phyloP scores from a whole-genome alignment of 2,888 invertebrate species.

The Agrochola circellaris region DNA sequence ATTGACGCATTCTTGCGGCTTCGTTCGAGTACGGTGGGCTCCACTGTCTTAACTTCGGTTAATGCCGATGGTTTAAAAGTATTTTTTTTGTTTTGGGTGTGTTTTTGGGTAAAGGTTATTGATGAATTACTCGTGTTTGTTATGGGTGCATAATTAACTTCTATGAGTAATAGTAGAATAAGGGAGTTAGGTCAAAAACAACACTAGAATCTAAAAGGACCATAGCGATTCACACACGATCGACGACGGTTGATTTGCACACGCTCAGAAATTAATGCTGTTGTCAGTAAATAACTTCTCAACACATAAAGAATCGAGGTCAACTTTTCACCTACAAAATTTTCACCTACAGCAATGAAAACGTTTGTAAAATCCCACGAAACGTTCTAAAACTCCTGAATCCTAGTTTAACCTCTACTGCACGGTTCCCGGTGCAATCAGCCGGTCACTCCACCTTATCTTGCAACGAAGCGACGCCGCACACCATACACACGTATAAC shows the following conservation, averaged over 20 bases:
- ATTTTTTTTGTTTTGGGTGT: neutral
- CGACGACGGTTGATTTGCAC: too few relatives aligned
- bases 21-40: conserved; percentile 76
- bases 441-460: conserved; percentile 59
- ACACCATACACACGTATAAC: conserved; percentile 44
- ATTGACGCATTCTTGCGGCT: conserved; percentile 88
- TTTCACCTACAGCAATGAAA: too few relatives aligned
- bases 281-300: neutral
- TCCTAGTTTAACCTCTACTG: conserved; percentile 21
- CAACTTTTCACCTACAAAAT: too few relatives aligned
- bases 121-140: neutral
- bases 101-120: neutral
- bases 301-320: neutral
- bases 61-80: neutral
- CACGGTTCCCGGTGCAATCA: conserved; percentile 21
- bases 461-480: conserved; percentile 53
- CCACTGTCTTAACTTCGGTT: conserved; percentile 60
- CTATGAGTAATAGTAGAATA: neutral
- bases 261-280: neutral
- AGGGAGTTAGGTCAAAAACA: neutral
- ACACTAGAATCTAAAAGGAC: neutral
- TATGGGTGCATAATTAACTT: neutral
- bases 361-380: too few relatives aligned
- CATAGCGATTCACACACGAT: too few relatives aligned
- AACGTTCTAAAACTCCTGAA: neutral